phyloP scores from a whole-genome alignment of 2,797 vertebrate species.

The Urophycis tenuis region DNA sequence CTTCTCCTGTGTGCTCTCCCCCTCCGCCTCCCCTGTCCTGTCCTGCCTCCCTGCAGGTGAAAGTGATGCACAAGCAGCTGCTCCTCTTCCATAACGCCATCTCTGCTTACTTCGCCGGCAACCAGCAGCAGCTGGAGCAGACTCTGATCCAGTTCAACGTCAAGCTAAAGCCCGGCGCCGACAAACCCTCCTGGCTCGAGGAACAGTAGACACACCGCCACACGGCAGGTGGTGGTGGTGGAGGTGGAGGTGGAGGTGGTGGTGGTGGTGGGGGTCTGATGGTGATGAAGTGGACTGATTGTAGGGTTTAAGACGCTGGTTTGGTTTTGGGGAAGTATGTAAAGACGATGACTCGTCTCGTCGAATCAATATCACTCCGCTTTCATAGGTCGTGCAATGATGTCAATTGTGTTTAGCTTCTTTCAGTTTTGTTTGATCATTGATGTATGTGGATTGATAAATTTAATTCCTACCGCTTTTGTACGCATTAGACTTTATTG shows the following conservation, averaged over 20 bases:
- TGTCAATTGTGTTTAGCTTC: constrained; percentile 11
- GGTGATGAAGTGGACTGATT: constrained; percentile 8
- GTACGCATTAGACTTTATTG: not conserved
- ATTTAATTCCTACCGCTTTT: not conserved
- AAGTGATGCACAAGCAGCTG: constrained; percentile 99
- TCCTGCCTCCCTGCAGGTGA: constrained; percentile 72
- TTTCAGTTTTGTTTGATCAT: not conserved
- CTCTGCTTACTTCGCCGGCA: constrained; percentile 96
- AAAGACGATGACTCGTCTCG: not conserved
- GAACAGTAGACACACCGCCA: constrained; percentile 76
- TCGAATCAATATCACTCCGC: constrained; percentile 21
- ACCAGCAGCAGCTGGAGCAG: constrained; percentile 98
- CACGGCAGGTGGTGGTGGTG: constrained; percentile 9
- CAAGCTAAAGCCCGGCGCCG: constrained; percentile 84
- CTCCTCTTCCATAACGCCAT: constrained; percentile 97
- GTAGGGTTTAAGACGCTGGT: not conserved
- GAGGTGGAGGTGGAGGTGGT: constrained; percentile 24
- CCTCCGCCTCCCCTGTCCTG: not conserved
- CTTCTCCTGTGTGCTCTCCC: not conserved
- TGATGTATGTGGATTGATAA: not conserved
- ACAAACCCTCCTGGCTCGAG: constrained; percentile 97
- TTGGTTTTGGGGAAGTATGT: not conserved
- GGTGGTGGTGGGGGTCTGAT: constrained; percentile 23
- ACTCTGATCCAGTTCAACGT: constrained; percentile 96
- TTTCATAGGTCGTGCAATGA: constrained; percentile 28